A percentile compares a stretch with the other conserved stretches of the same genome.
phyloP scores from a whole-genome alignment of 2,888 invertebrate species.

The Caradrina clavipalpis region DNA sequence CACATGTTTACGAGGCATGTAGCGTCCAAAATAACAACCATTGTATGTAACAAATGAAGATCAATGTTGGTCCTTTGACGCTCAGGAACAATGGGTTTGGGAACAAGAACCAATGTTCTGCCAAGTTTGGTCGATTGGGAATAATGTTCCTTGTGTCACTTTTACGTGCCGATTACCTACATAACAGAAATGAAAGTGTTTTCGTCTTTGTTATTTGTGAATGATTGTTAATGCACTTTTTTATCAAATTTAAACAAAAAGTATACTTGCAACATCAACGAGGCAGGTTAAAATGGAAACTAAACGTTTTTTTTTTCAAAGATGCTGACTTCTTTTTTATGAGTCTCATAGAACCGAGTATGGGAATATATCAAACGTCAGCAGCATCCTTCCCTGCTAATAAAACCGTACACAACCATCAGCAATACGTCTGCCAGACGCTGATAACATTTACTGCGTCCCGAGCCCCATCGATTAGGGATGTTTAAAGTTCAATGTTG shows the following conservation, averaged over 20 bases:
- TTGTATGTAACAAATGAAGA: slow-evolving; percentile 58
- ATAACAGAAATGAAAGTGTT: not conserved
- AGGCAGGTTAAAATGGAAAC: not conserved
- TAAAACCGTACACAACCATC: not conserved
- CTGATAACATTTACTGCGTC: not conserved
- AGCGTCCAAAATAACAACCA: slow-evolving; percentile 67
- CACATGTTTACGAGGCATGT: slow-evolving; percentile 62
- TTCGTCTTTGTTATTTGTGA: slow-evolving; percentile 2
- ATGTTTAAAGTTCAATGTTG: slow-evolving; percentile 7
- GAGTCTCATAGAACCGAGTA: not conserved
- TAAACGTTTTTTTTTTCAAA: not conserved
- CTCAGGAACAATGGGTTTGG: slow-evolving; percentile 24
- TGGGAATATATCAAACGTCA: not conserved
- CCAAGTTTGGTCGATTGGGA: slow-evolving; percentile 25
- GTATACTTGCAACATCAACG: not conserved
- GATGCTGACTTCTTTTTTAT: not conserved
- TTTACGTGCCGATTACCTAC: not conserved
- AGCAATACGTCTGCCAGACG: not conserved
- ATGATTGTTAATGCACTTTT: not conserved
- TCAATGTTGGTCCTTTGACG: slow-evolving; percentile 35
- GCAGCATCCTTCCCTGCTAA: not conserved
- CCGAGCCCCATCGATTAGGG: not conserved
- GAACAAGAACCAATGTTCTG: slow-evolving; percentile 36
- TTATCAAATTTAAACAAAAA: not conserved
- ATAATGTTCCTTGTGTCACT: slow-evolving; percentile 23